phyloP scores from a whole-genome alignment of 2,888 invertebrate genomes.

The Geotrupes spiniger region DNA sequence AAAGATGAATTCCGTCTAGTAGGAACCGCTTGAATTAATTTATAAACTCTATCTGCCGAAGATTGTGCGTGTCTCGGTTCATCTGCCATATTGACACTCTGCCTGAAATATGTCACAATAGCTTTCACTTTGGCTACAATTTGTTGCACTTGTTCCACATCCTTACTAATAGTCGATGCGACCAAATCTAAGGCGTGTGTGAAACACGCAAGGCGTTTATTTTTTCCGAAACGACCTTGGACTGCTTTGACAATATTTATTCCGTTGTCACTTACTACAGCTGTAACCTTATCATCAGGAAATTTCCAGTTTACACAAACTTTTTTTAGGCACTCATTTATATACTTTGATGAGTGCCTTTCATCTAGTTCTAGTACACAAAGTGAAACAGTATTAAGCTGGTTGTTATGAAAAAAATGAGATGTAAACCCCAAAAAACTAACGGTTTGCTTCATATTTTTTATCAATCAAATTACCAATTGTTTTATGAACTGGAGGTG shows the following conservation, averaged over 20 bases:
- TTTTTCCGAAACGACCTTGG: slow-evolving; percentile 22
- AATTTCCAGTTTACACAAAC: slow-evolving; percentile 24
- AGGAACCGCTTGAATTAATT: slow-evolving; percentile 1
- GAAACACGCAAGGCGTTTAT: slow-evolving; percentile 26
- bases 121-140: neutral
- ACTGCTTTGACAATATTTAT: slow-evolving; percentile 28
- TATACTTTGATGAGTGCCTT: too few species aligned
- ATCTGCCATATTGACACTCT: neutral
- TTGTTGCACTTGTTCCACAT: neutral
- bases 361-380: slow-evolving; percentile 16
- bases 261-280: slow-evolving; percentile 27
- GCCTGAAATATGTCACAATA: neutral
- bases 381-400: slow-evolving; percentile 1
- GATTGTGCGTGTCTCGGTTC: neutral
- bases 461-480: slow-evolving; percentile 15
- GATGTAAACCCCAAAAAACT: slow-evolving; percentile 28
- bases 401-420: slow-evolving; percentile 19
- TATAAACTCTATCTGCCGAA: neutral
- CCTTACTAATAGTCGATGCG: neutral
- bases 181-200: slow-evolving; percentile 10
- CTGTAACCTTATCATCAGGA: slow-evolving; percentile 21
- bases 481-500: too few species aligned
- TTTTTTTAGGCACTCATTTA: slow-evolving; percentile 1
- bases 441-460: slow-evolving; percentile 23
- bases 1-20: too few species aligned